Evolutionary conservation across 2,113 vertebrate genomes (phyloP), one percentile per base, ranked within the genome.

Genomic region (Saguinus midas): DNA sequence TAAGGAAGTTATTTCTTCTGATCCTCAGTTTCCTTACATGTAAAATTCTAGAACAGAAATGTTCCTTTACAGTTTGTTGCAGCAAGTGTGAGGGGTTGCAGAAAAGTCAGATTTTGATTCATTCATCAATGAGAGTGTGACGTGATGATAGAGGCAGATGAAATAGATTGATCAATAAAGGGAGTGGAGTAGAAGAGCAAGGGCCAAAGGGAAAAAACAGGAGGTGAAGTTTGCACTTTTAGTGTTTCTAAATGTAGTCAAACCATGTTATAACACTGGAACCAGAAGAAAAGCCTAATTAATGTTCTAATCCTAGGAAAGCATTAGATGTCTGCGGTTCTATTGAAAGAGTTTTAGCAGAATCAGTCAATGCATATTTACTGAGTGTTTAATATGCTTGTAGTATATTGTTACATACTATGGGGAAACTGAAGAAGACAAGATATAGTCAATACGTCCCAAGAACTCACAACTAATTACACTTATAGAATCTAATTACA

Each of bases 111-210:
- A 81, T 96, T 96, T 57, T 88, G 58, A 81, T 72, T 85, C 16
- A 55, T 88, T 84, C 52, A 37, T 92, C 32, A 86, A 1, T 32
- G 58, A 75, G 40, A 86, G 16, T 96, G 11, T 75, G 32, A 92
- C 87, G 43, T 93, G 75, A 64, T 95, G 75, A 64, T 78, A 88
- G 86, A 90, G 40, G 25, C 79, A 96, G 48, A 82, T 93, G 50
- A 90, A 92, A 72, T 76, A 68, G 66, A 87, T 27, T 84, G 45
- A 52, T 80, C 27, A 86, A 37, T 91, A 79, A 73, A 72, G 32
- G 66, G 29, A 61, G 52, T 81, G n/a, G 48, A 70, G 79, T 90
- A 72, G 81, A 91, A 83, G 58, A 88, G 37, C 37, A 96, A 61
- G n/a, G 32, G 35, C 72, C 37, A 85, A 75, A 55, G 40, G 37